These are phyloP conservation scores for Falco cherrug DNA, from an alignment of 2,797 vertebrate species.

Conservation along the genomic window DNA sequence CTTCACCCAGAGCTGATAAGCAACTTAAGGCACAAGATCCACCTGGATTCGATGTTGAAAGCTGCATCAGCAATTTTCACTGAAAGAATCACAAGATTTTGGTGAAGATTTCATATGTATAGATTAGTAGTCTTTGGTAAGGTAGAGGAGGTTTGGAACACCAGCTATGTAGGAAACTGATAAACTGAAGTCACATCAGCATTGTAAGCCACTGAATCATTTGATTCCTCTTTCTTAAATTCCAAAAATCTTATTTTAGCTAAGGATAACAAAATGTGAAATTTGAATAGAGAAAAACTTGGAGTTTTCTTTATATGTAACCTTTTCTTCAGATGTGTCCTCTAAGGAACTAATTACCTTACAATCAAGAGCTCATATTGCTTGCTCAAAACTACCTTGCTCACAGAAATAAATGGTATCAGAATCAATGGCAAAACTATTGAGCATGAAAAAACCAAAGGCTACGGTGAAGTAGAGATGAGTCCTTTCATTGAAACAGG, in stretches of 20 bases:
- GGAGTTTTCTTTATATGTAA: background rate
- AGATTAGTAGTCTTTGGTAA: background rate
- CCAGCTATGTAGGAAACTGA: background rate
- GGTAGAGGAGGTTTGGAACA: background rate
- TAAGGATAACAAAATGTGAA: background rate
- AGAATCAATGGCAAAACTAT: background rate
- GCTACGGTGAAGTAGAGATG: background rate
- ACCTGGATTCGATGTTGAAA: background rate
- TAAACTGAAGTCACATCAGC: background rate
- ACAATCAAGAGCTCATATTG: background rate
- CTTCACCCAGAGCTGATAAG: background rate
- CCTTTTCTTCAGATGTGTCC: background rate
- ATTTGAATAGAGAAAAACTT: background rate
- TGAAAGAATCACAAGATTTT: background rate
- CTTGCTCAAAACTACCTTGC: background rate
- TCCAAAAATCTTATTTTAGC: background rate
- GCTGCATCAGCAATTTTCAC: background rate
- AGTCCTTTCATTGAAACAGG: background rate
- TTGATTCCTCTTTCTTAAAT: background rate
- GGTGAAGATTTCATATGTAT: background rate
- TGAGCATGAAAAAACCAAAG: background rate
- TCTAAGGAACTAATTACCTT: background rate
- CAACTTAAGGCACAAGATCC: background rate
- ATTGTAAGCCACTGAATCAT: background rate
- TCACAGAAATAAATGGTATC: background rate